Evolutionary conservation across 2,888 invertebrate genomes (phyloP).

Genomic region (Halictus quadricinctus): DNA sequence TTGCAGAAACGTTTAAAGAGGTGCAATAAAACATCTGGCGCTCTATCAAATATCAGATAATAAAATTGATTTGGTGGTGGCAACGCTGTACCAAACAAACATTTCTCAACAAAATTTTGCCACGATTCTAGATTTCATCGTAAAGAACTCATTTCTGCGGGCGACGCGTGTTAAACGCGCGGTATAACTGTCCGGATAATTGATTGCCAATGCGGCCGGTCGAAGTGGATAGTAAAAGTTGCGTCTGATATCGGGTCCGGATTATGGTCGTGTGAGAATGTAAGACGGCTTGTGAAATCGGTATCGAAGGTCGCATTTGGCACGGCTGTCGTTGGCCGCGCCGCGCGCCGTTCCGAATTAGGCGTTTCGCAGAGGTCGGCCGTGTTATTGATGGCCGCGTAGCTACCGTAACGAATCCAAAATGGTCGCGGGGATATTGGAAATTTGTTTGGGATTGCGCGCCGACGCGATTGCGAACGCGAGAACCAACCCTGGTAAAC

Average conservation of each 20-base stretch:
- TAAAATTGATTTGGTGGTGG: not conserved
- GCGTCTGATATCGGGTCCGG: slow-evolving; percentile 23
- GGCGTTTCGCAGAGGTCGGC: slow-evolving; percentile 42
- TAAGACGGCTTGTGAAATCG: slow-evolving; percentile 46
- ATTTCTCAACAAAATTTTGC: not conserved
- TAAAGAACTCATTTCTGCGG: not conserved
- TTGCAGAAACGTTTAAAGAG: too few species aligned
- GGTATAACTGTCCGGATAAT: not conserved
- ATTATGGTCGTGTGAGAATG: slow-evolving; percentile 43
- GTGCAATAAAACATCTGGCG: not conserved
- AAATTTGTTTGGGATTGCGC: slow-evolving; percentile 41
- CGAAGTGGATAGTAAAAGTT: not conserved
- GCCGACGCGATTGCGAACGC: slow-evolving; percentile 18
- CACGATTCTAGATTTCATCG: not conserved
- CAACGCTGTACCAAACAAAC: not conserved
- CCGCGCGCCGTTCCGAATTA: slow-evolving; percentile 44
- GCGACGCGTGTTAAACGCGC: not conserved
- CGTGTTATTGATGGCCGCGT: slow-evolving; percentile 47
- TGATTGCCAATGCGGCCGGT: not conserved
- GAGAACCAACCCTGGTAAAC: not conserved
- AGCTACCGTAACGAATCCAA: slow-evolving; percentile 55
- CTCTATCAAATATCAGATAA: not conserved
- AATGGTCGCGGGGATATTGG: slow-evolving; percentile 43
- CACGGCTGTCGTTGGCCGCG: slow-evolving; percentile 47
- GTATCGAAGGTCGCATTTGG: slow-evolving; percentile 55